Base-by-base conservation (phyloP, 2,888 invertebrate species). In the Euspilapteryx auroguttella region DNA sequence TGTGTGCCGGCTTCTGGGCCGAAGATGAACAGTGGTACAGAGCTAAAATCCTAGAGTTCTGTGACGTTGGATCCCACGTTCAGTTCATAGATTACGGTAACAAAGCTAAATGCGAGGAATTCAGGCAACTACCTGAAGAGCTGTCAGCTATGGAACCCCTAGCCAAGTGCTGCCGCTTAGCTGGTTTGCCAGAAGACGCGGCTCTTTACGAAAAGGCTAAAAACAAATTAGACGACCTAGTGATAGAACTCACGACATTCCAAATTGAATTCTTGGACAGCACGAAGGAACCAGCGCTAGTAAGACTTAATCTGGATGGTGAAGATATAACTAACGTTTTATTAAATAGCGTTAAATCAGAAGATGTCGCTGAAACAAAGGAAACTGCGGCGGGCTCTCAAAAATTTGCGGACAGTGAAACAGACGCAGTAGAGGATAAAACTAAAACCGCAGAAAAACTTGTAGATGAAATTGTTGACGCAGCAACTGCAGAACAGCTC, bases 81-180 rank as follows among this genome's bases (percentile, higher is more conserved):
- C 61, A 81, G 31, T 86, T 84, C 40, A 76, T 86, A 12, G 87
- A 87, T 53, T 86, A 83, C 40, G 87, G 87, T 2, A 86, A 85
- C 44, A 81, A 83, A 25, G 79, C 83, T 5, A 66, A 78, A 25
- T 79, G 82, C 31, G 75, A 69, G 28, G 79, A 80, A 36, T 69
- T 86, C 30, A 75, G 79, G 30, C 66, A 68, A 29, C 63, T 87
- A 15, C 85, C 86, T 0, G 78, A 79, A 35, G 80, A 82, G 28
- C 45, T 86, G 1, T 58, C 73, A 0, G 42, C 56, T 9, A 71
- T 81, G 24, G 79, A 81, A 25, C 78, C 83, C 1, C 51, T 85
- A 27, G 83, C 85, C 0, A 79, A 81, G 38, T 83, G 83, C 44
- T 86, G 85, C 40, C 65, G 78, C 6, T 48, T 86, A 21, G 61